Evolutionary conservation across 2,888 invertebrate species (phyloP), one percentile per base, ranked within the genome.

Genomic region (Autographa gamma): DNA sequence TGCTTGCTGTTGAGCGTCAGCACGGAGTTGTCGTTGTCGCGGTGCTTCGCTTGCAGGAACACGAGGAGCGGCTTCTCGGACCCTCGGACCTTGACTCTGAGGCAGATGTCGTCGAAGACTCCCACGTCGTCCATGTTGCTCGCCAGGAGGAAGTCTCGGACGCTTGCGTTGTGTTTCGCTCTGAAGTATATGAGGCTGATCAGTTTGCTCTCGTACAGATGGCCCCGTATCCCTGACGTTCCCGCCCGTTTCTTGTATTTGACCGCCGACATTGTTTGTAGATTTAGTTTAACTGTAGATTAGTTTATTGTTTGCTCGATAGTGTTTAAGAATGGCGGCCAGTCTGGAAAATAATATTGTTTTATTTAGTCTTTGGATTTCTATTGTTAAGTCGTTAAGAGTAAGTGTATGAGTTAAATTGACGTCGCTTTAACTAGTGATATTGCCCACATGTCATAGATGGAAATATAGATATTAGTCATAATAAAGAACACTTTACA

Each of bases 171-270:
- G 16, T 73, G 63, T 7, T 60, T 34, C 13, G 73, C 34, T 70
- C 79, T 76, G 13, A 77, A 82, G 38, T 75, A 34, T 41, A 82
- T 68, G 11, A 82, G 64, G n/a, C 78, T 79, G 0, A 79, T 61
- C 14, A 84, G 63, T 65, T 84, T 83, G 0, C 76, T 81, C 54
- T 83, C 82, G n/a, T 80, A 83, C 0, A 83, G 64, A 7, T 83
- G 83, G n/a, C 83, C 83, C 2, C 74, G 63, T 14, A 83, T 78
- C 0, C 77, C 80, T 0, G 83, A 74, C 3, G 83, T 80, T 19
- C 77, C 78, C 5, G 31, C 11, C 3, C 73, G 68, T 32, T 68
- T 77, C 31, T 77, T 65, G 8, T 76, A 77, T 3, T 16, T 56
- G 34, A 32, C 1, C 11, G 0, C 38, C 18, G 13, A 60, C 18